Evolutionary conservation across 2,888 invertebrate species (phyloP), one percentile per base, ranked within the genome.

Genomic region (Chaetogeoica ovagalla): DNA sequence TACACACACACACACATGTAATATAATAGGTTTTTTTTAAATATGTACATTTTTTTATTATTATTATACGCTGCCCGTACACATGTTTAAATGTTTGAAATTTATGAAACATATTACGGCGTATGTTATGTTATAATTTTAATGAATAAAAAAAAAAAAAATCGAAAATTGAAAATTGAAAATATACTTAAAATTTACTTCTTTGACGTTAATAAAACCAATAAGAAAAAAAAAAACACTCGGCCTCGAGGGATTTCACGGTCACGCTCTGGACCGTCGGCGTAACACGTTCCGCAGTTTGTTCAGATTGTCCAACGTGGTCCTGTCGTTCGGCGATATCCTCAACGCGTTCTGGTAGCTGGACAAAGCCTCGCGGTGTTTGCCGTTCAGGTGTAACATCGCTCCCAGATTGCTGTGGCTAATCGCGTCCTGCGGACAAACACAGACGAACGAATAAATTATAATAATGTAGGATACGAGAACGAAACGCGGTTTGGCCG

Each of bases 371-470:
- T 95, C 94, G 43, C 89, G 88, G 84, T 95, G 93, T 87, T 96
- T 96, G 39, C 95, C 95, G 86, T 97, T 95, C 83, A 96, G 89
- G 88, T 98, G 97, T 82, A 96, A 89, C 86, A 98, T 97, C 81
- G 97, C 97, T 39, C 97, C 98, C 81, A 97, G 89, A 87, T 98
- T 97, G 85, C 96, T 95, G 87, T 96, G 95, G 82, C 95, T 94
- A 83, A 94, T 91, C 0, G 96, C 93, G 85, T 96, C 94, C 91
- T 95, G 87, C 0, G 86, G 21, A 65, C 15, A 65, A 52, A 65
- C 15, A 55, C 39, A 23, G 52, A 30, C 30, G 3, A 23, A 8
- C n/a, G 3, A 30, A 2, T 30, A 30, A 30, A 2, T 30, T 30
- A 60, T 60, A 23, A 23, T 23, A 2, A 60, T 13, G 1, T 9